Evolutionary conservation across 2,113 vertebrate species (phyloP).

Genomic region (Rana temporaria): DNA sequence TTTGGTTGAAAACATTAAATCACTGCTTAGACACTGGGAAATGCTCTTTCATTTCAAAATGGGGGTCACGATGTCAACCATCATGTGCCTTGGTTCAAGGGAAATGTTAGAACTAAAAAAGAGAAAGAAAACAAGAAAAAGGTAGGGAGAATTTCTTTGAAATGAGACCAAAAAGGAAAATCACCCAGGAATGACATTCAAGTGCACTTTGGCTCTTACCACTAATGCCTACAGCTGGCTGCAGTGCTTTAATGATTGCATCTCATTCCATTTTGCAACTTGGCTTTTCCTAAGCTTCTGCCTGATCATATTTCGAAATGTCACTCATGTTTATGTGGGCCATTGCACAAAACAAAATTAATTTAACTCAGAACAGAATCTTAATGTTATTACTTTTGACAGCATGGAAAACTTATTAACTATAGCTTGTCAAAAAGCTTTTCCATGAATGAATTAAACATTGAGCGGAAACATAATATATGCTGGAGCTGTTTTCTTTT

Average conservation of each 20-base stretch:
- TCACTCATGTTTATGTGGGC: conserved; percentile 71
- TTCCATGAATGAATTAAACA: conserved; percentile 62
- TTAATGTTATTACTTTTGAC: conserved; percentile 82
- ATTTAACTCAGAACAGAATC: conserved; percentile 72
- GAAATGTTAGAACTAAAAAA: conserved; percentile 53
- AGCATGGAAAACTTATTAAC: conserved; percentile 79
- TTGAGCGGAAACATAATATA: conserved; percentile 63
- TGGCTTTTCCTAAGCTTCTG: conserved; percentile 66
- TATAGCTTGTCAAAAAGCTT: conserved; percentile 67
- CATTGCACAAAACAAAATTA: conserved; percentile 78
- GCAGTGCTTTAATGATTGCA: conserved; percentile 60
- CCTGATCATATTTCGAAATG: conserved; percentile 72
- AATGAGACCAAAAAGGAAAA: conserved; percentile 41
- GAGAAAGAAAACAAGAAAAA: conserved; percentile 53
- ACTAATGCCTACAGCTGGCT: conserved; percentile 57
- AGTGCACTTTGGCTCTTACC: not conserved
- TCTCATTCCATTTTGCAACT: conserved; percentile 62
- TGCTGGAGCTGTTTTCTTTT: conserved; percentile 56
- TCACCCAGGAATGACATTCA: not conserved
- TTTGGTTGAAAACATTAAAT: conserved; percentile 63
- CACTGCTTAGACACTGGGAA: conserved; percentile 61
- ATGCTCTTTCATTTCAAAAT: conserved; percentile 63
- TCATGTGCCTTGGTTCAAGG: conserved; percentile 51
- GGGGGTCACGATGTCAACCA: conserved; percentile 60
- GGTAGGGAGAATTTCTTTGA: conserved; percentile 38